A percentile compares a stretch with the other conserved stretches of the same genome.
phyloP scores from a whole-genome alignment of 35 echinoderm and acorn worm genomes.

The Lytechinus pictus region DNA sequence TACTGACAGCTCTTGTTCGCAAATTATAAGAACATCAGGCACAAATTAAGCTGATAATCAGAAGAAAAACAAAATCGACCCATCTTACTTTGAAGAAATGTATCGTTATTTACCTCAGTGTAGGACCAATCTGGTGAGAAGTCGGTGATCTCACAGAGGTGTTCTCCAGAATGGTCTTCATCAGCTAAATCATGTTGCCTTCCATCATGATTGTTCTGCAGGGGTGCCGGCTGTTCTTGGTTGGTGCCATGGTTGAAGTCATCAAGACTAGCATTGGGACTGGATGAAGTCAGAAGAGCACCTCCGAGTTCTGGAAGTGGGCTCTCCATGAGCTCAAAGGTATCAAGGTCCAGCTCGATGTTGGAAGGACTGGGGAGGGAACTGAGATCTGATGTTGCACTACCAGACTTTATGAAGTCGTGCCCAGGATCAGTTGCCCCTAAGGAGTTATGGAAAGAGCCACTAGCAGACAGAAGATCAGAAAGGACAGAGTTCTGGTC shows the following conservation, averaged over 20 bases:
- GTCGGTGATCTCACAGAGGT: conserved; percentile 84
- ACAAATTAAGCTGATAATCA: too few species aligned
- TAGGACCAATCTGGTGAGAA: conserved; percentile 99
- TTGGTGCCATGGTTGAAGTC: background rate
- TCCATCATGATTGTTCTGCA: background rate
- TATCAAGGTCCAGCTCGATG: conserved; percentile 86
- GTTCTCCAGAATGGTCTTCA: background rate
- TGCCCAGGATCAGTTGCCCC: background rate
- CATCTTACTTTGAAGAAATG: too few species aligned
- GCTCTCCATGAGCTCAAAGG: conserved; percentile 82
- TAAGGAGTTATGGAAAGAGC: background rate
- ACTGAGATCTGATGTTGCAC: background rate
- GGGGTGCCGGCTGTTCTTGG: background rate
- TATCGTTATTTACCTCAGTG: conserved; percentile 75
- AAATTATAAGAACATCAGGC: too few species aligned
- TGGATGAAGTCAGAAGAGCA: background rate
- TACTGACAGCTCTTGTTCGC: too few species aligned
- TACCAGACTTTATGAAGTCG: conserved; percentile 20
- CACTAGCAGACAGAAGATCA: background rate
- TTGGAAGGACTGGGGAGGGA: conserved; percentile 62
- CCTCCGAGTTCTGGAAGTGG: conserved; percentile 59
- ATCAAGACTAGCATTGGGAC: background rate
- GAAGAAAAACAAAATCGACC: too few species aligned
- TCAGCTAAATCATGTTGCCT: background rate
- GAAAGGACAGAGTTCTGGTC: conserved; percentile 22